Base-by-base conservation (phyloP, 2,888 invertebrate species). In the Tanytarsus gracilentus region DNA sequence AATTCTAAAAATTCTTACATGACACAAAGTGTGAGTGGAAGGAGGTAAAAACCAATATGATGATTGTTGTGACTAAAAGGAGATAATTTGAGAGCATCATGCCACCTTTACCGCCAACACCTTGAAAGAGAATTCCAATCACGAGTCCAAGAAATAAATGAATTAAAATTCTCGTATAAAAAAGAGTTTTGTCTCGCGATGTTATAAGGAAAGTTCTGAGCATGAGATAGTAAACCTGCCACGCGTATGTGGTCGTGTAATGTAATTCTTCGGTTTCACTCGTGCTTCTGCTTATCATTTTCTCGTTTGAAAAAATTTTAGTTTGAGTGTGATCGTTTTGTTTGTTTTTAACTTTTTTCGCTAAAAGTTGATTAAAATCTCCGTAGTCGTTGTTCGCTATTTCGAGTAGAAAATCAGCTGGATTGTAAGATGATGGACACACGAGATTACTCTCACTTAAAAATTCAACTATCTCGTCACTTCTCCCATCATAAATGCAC, bases 21-120 rank as follows among this genome's bases (percentile, higher is more conserved):
- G 74, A 62, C 86, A 73, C 58, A 84, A 69, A 49, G 66, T 66
- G 88, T 11, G 92, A 85, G 75, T 90, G 94, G 72, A 95, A 90
- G 0, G 96, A 88, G 5, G 91, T 93, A 71, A 91, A 92, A 88
- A 95, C 93, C 59, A 95, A 79, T 73, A 96, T 96, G 82, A 97
- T 86, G 58, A 93, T 81, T 63, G 87, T 86, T 75, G 93, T 96
- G 77, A 92, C 94, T 29, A 94, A 78, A 69, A 88, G 88, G 69
- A 89, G 90, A 68, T 87, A 88, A 71, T 91, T 97, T 71, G 92
- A 86, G 64, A 85, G 77, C 14, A 86, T 84, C 70, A 90, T 83
- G 60, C 81, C 80, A 0, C 90, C 94, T 67, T 94, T 88, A 63
- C 83, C 79, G 14, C 96, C 96, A 66, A 91, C 88, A 67, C 85